Percentiles rank a stretch among this genome's conserved stretches.
phyloP scores from a whole-genome alignment of 1,140 invertebrate genomes.

The Lithobius niger region DNA sequence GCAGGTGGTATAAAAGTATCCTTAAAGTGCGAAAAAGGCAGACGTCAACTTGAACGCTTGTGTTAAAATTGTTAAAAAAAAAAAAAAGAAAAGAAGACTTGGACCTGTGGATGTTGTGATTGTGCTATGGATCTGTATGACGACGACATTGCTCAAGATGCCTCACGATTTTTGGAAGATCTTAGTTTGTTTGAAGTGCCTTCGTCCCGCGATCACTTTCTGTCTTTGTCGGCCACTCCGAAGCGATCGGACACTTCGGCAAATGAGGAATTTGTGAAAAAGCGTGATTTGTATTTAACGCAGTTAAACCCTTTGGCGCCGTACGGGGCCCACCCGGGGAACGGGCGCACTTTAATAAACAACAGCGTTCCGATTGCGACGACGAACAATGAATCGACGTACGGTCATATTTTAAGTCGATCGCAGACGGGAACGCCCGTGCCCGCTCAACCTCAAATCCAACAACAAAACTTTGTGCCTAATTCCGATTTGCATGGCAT shows the following conservation, averaged over 20 bases:
- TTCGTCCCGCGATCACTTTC: slow-evolving; percentile 8
- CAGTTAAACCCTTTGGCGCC: not conserved
- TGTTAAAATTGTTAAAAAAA: no score
- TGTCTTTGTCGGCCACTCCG: slow-evolving; percentile 15
- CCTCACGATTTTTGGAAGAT: slow-evolving; percentile 22
- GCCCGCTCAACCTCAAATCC: no score
- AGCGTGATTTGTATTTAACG: slow-evolving; percentile 19
- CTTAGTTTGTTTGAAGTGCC: slow-evolving; percentile 24
- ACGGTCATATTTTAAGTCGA: no score
- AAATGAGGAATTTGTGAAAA: slow-evolving; percentile 21
- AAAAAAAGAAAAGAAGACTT: slow-evolving; percentile 18
- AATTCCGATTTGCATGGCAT: no score
- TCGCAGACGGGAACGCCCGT: no score
- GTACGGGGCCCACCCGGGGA: not conserved
- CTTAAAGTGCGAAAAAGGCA: no score
- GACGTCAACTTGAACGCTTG: no score
- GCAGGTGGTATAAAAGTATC: no score
- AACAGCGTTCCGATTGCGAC: no score
- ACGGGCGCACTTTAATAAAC: no score
- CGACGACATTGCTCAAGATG: slow-evolving; percentile 22
- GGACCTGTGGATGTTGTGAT: slow-evolving; percentile 4
- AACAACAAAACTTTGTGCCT: no score
- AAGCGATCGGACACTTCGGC: slow-evolving; percentile 23
- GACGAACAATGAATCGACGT: no score
- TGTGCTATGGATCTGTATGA: not conserved